Evolutionary conservation across 2,797 vertebrate species (phyloP).

Genomic region (Heliangelus exortis): DNA sequence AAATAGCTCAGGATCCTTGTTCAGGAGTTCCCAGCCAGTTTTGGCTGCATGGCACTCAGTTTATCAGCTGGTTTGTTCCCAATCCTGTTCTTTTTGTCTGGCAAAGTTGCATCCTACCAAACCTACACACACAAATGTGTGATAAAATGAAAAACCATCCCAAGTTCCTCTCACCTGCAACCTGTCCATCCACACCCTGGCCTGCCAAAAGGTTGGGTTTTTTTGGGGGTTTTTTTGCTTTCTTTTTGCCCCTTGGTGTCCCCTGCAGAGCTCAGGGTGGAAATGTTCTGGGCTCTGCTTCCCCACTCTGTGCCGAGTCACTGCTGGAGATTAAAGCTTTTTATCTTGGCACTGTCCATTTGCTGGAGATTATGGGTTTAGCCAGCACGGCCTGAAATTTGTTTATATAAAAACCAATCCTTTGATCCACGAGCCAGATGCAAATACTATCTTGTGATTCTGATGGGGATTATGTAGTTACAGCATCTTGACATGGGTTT

Average conservation of each 20-base stretch:
- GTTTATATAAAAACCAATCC: conserved; percentile 71
- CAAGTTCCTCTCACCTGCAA: no score
- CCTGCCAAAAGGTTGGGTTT: no score
- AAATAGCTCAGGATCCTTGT: background rate
- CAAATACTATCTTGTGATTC: conserved; percentile 63
- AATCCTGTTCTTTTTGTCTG: background rate
- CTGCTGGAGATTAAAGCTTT: no score
- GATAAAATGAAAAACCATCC: no score
- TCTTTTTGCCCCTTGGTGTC: no score
- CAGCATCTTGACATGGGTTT: conserved; percentile 54
- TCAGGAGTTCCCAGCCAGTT: background rate
- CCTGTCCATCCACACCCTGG: no score
- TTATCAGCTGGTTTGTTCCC: accelerated
- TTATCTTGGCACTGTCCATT: background rate
- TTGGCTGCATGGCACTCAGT: accelerated
- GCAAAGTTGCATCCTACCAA: accelerated
- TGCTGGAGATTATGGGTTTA: conserved; percentile 51
- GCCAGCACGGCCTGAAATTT: conserved; percentile 18
- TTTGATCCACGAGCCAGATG: conserved; percentile 64
- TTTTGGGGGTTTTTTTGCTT: no score
- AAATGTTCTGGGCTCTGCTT: no score
- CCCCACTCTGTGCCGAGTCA: no score
- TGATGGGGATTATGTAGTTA: conserved; percentile 45
- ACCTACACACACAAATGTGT: accelerated
- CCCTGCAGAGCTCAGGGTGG: no score